phyloP scores from a whole-genome alignment of 2,888 invertebrate genomes.

The Chloromyia formosa region DNA sequence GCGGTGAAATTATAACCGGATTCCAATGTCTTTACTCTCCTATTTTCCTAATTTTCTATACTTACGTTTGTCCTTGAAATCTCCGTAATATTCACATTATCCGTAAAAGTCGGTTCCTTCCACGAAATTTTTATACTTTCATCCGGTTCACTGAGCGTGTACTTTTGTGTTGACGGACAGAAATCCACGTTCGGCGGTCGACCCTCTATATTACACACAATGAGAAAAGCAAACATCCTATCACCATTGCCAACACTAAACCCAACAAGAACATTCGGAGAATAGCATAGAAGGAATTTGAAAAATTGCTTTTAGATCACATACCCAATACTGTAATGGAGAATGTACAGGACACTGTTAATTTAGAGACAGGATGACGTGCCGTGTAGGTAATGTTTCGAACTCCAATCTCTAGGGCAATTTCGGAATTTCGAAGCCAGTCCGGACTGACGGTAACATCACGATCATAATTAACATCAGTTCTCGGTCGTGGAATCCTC shows the following conservation, averaged over 20 bases:
- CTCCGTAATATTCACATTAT: conserved; percentile 65
- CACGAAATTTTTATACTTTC: conserved; percentile 59
- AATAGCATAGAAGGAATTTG: not conserved
- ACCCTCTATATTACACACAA: conserved; percentile 57
- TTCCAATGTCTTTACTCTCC: no score
- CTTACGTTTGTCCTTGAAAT: conserved; percentile 63
- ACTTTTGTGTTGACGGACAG: conserved; percentile 62
- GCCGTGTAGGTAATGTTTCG: conserved; percentile 66
- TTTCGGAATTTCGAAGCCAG: conserved; percentile 66
- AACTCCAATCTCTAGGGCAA: conserved; percentile 64
- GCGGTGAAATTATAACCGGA: no score
- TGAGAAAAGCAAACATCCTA: not conserved
- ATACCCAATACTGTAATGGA: conserved; percentile 50
- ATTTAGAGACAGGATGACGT: conserved; percentile 64
- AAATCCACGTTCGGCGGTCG: conserved; percentile 65
- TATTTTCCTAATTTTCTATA: conserved; percentile 8
- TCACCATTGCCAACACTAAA: not conserved
- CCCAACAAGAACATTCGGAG: not conserved
- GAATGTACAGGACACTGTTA: conserved; percentile 52
- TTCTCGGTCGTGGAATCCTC: conserved; percentile 65
- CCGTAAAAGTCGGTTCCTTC: conserved; percentile 65
- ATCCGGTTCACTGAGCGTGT: conserved; percentile 49
- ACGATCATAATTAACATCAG: conserved; percentile 67
- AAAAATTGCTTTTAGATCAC: conserved; percentile 14
- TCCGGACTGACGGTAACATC: conserved; percentile 65